phyloP scores from a whole-genome alignment of 2,113 vertebrate genomes.

The Sphaerodactylus townsendi region DNA sequence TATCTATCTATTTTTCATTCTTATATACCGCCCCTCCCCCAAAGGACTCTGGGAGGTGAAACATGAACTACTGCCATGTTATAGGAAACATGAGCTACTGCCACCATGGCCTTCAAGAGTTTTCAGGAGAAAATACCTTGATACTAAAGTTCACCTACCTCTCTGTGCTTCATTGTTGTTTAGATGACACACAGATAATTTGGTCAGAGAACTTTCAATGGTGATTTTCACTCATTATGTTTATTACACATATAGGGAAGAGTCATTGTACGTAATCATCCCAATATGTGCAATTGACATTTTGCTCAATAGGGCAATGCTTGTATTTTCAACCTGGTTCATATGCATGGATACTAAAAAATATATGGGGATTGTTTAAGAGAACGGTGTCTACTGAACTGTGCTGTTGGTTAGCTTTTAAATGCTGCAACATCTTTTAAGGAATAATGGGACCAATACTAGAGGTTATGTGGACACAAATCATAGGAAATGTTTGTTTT shows the following conservation, averaged over 20 bases:
- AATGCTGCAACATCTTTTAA: neutral
- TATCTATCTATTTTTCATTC: too few relatives aligned
- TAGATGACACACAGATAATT: neutral
- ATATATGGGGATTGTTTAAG: too few relatives aligned
- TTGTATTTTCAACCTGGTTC: too few relatives aligned
- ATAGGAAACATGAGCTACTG: neutral
- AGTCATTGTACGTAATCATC: too few relatives aligned
- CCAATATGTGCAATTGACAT: too few relatives aligned
- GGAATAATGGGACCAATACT: neutral
- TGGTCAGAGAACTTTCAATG: neutral
- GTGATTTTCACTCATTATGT: too few relatives aligned
- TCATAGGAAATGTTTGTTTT: neutral
- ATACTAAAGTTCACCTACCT: neutral
- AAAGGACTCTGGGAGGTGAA: too few relatives aligned
- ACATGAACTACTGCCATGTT: too few relatives aligned
- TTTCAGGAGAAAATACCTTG: neutral
- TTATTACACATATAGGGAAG: too few relatives aligned
- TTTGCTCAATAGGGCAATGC: too few relatives aligned
- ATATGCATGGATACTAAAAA: too few relatives aligned
- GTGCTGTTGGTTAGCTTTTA: neutral
- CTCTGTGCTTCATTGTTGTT: neutral
- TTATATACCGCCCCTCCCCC: too few relatives aligned
- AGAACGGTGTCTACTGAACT: neutral
- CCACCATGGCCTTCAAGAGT: neutral
- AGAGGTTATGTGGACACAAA: neutral